phyloP scores from a whole-genome alignment of 1,140 invertebrate species.

The Nephotettix cincticeps region DNA sequence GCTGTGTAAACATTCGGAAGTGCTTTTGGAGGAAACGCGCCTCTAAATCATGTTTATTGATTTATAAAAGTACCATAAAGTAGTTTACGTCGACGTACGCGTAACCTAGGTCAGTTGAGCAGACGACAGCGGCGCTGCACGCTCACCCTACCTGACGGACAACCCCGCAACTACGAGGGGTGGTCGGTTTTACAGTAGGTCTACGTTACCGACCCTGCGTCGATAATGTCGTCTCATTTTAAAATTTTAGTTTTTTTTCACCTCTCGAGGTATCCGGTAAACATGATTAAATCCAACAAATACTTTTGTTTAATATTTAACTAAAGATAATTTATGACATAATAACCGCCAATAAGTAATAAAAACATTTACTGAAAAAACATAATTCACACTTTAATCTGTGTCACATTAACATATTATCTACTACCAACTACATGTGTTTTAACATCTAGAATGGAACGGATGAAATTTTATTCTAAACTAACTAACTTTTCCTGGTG shows the following conservation, averaged over 20 bases:
- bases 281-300: too few relatives aligned
- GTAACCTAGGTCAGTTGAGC: slow-evolving; percentile 1
- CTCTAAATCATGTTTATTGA: slow-evolving; percentile 16
- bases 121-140: slow-evolving; percentile 18
- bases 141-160: slow-evolving; percentile 8
- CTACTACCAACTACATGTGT: too few relatives aligned
- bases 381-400: too few relatives aligned
- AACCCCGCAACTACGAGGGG: slow-evolving; percentile 8
- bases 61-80: slow-evolving; percentile 20
- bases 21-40: background rate
- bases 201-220: background rate
- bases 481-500: too few relatives aligned
- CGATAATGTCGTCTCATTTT: background rate
- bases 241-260: background rate
- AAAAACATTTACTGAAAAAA: too few relatives aligned
- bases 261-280: too few relatives aligned
- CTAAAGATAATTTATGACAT: too few relatives aligned
- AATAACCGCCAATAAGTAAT: too few relatives aligned
- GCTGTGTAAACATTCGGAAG: background rate
- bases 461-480: too few relatives aligned
- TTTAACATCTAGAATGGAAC: too few relatives aligned
- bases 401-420: too few relatives aligned
- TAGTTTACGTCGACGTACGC: background rate
- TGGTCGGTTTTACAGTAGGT: background rate
- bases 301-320: too few relatives aligned